These are phyloP conservation scores for Drosophila lowei DNA, from an alignment of 1,140 invertebrate species.

Conservation along the genomic window DNA sequence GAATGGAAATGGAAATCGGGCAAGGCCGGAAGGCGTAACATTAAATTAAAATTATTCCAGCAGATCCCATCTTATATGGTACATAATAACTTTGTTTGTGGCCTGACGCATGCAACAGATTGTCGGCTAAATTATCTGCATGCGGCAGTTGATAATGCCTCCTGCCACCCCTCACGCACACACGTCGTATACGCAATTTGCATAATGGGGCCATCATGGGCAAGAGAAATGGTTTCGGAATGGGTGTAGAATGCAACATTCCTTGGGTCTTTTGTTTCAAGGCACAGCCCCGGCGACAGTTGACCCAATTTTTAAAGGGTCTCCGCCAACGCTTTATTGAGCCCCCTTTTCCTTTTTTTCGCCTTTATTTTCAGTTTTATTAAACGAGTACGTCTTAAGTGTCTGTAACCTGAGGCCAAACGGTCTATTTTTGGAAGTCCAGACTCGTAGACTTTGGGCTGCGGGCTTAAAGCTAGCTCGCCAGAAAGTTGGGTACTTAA, in stretches of 20 bases:
- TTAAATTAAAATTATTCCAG: conserved; percentile 30
- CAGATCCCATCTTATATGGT: conserved; percentile 8
- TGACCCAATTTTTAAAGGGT: conserved; percentile 65
- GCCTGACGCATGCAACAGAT: conserved; percentile 65
- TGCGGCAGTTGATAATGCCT: conserved; percentile 33
- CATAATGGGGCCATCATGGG: conserved; percentile 62
- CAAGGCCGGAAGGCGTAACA: not conserved
- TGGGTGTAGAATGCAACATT: not conserved
- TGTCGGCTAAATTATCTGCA: conserved; percentile 54
- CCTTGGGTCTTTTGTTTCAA: conserved; percentile 20
- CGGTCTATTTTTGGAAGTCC: conserved; percentile 51
- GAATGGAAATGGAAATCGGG: not conserved
- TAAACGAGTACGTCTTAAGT: conserved; percentile 34
- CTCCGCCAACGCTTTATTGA: conserved; percentile 28
- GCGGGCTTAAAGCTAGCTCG: conserved; percentile 62
- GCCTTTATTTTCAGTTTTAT: conserved; percentile 20
- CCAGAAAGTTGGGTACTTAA: conserved; percentile 43
- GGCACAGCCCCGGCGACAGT: conserved; percentile 18
- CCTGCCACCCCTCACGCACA: conserved; percentile 18
- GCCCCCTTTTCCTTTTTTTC: conserved; percentile 12
- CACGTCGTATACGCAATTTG: conserved; percentile 74
- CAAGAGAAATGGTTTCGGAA: conserved; percentile 15
- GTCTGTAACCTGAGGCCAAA: conserved; percentile 68
- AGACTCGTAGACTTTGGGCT: conserved; percentile 43
- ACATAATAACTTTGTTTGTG: conserved; percentile 37